Base-by-base conservation (phyloP, 1,140 invertebrate species). In the Drosophila leontia region DNA sequence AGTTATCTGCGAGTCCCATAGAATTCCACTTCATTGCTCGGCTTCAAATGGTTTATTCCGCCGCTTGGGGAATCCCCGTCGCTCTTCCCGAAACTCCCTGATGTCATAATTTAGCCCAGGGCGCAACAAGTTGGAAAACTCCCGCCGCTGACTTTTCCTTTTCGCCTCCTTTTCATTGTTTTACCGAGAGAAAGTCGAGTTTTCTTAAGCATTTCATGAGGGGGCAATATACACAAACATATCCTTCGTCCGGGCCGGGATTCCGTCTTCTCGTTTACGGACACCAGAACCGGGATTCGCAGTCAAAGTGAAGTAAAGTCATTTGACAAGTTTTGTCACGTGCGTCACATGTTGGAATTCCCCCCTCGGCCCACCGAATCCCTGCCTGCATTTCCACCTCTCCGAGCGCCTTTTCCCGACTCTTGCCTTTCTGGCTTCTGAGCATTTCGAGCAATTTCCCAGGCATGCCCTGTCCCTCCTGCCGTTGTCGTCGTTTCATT, bases 301-400 rank as follows among this genome's bases (percentile, higher is more conserved):
- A 75, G 80, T 78, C 81, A 75, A 70, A 90, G 74, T 68, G 74
- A 81, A 88, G 84, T 84, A 75, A 84, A 88, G 81, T 90, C 81
- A 90, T 88, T 88, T 88, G 85, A 90, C 85, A 88, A 88, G 85
- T 88, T 88, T 88, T 90, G 85, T 88, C 85, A 88, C 85, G 85
- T 90, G 85, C 85, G 85, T 82, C 85, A 88, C 85, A 88, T 90
- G 85, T 70, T 90, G 85, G 85, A 82, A 90, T 88, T 80, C 12
- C 15, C 13, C 51, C 48, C 39, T 60, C 29, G 58, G 41, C 48
- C 19, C 26, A 32, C 41, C 1, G 7, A 19, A 13, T 37, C 11
- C 45, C 50, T 19, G 9, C 19, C 34, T n/a, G 51, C 11, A 42
- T 48, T 65, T 44, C 29, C 23, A 29, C 19, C 60, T 53, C 13